Evolutionary conservation across 2,888 invertebrate species (phyloP), one percentile per base, ranked within the genome.

Genomic region (Drosophila hamatofila): DNA sequence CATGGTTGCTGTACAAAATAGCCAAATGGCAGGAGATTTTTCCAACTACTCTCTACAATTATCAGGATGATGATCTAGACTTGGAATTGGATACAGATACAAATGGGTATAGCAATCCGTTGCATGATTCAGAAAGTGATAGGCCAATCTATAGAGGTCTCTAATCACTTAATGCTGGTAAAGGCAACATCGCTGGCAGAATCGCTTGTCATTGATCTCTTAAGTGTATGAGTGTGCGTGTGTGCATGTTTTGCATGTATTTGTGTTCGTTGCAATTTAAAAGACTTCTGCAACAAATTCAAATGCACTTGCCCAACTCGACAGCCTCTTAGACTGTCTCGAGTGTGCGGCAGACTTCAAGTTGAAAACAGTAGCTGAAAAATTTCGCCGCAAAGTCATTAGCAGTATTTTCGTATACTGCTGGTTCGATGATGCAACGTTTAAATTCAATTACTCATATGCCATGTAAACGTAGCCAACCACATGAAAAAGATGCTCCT

Each of bases 361-460:
- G 39, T 55, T 39, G 55, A 39, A 54, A 60, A 52, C 63, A 60
- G 48, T 55, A 30, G 35, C 58, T 37, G 33, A 55, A 55, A 21
- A 14, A 35, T n/a, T 18, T 39, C n/a, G 63, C 60, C 58, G 16
- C 75, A 69, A 64, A 69, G 70, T 80, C 81, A 81, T 80, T 78
- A 78, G 68, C 72, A 78, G 48, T 54, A 51, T 54, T 68, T 42
- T 44, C 61, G 42, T 51, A 12, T 27, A 21, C 23, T 39, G 62
- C 23, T 39, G 62, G 57, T 52, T 58, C 55, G 41, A 63, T 65
- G 62, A 59, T 67, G 75, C 71, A 52, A 30, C 60, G 44, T 81
- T 78, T 75, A 78, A 78, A 81, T 81, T 81, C 75, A 78, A 81
- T 81, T 81, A 75, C 81, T 69, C 61, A 71, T 73, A 69, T 71